Base-by-base conservation (phyloP, 2,797 vertebrate genomes). In the Melanotaenia trifasciata region DNA sequence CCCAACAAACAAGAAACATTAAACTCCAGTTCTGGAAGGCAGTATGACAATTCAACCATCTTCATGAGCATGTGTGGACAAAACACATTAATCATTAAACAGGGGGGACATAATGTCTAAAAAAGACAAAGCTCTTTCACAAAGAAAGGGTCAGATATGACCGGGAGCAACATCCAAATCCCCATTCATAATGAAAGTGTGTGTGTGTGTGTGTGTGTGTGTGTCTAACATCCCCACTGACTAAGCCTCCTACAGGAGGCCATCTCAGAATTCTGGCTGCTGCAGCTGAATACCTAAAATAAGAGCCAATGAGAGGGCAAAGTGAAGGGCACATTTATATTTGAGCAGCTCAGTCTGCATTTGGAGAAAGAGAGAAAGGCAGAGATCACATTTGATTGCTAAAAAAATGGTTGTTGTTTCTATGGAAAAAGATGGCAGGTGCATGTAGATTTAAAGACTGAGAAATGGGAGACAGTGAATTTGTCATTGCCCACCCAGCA, bases 311-410 rank as follows among this genome's bases (percentile, higher is more conserved):
- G 67, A 85, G 75, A 89, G 78, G 92, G 68, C 89, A 88, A 54
- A 83, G 65, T 35, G 62, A 83, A 88, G 89, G 89, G 51, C 73
- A 43, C 89, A 90, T 94, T 87, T 68, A 94, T 94, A 90, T 95
- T 95, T 94, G 83, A 94, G 28, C 77, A 92, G 84, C 76, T 50
- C 58, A 18, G 56, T 70, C 64, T 72, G 45, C 69, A 75, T 76
- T 84, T 57, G 66, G 66, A 70, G 67, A 62, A 53, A 72, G 30
- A 36, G 24, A 65, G 64, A 58, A 26, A 11, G 72, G 78, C 66
- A 75, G 54, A 86, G 76, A 79, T 90, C 83, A 70, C 84, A 78
- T 79, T 74, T 78, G 72, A 87, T 79, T 62, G 76, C 75, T 92
- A 83, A 74, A 91, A 91, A 91, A 91, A 45, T 18, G 83, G 51